Conservation (phyloP, 2,113 vertebrate genomes). For the Sarotherodon lohbergeri region DNA sequence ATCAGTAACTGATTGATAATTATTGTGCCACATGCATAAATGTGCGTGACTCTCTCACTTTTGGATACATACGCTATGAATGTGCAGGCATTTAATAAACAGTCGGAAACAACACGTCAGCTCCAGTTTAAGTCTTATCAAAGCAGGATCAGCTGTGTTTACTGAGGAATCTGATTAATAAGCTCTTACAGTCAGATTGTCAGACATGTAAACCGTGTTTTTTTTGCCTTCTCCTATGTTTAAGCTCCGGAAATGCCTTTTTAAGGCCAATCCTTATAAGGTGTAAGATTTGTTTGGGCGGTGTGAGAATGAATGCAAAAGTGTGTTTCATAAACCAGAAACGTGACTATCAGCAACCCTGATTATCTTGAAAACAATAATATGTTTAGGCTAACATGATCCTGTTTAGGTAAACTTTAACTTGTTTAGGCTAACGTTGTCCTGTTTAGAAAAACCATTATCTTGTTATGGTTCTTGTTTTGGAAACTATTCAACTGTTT, state of each 20-base stretch:
- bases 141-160: neutral
- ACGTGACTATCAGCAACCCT: neutral
- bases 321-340: neutral
- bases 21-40: neutral
- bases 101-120: neutral
- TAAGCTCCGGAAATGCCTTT: accelerated
- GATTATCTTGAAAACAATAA: neutral
- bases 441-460: neutral
- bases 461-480: neutral
- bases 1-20: neutral
- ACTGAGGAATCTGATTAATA: neutral
- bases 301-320: neutral
- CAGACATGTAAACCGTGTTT: neutral
- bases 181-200: neutral
- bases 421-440: neutral
- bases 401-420: neutral
- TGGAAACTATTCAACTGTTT: neutral
- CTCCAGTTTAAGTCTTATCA: neutral
- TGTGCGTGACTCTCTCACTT: neutral
- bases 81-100: neutral
- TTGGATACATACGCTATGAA: neutral
- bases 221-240: accelerated
- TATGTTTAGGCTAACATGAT: accelerated
- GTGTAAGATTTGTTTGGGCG: neutral
- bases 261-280: no score